These are phyloP conservation scores for Melanostoma mellinum DNA, from an alignment of 2,888 invertebrate genomes.

Conservation along the genomic window DNA sequence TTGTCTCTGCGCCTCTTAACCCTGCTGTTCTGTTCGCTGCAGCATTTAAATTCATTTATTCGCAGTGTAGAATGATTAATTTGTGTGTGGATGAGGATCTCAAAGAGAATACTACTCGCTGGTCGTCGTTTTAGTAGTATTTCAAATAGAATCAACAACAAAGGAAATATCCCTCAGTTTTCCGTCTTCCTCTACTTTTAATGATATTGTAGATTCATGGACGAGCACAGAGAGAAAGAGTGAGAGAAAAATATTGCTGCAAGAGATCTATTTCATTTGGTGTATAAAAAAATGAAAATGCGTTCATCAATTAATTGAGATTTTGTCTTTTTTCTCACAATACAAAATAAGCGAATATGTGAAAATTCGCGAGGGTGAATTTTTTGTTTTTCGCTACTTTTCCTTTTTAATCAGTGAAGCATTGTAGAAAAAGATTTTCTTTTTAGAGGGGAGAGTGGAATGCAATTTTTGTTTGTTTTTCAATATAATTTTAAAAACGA, in stretches of 20 bases:
- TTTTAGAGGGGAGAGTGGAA: not conserved
- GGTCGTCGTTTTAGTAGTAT: constrained; percentile 11
- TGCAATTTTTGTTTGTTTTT: constrained; percentile 45
- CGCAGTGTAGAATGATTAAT: constrained; percentile 39
- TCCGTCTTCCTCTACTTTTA: constrained; percentile 30
- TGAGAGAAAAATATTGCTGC: not conserved
- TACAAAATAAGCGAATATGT: constrained; percentile 19
- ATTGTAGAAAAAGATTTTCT: constrained; percentile 7
- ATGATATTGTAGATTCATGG: constrained; percentile 23
- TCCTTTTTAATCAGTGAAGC: constrained; percentile 14
- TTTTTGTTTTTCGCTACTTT: constrained; percentile 7
- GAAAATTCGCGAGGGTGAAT: constrained; percentile 11
- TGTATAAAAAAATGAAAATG: constrained; percentile 21
- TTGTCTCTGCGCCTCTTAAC: constrained; percentile 16
- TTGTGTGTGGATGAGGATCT: constrained; percentile 33
- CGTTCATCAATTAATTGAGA: constrained; percentile 53
- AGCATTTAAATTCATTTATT: constrained; percentile 50
- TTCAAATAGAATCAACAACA: constrained; percentile 41
- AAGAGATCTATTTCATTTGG: constrained; percentile 43
- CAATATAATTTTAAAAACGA: constrained; percentile 24
- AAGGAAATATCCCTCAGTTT: constrained; percentile 12
- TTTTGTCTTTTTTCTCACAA: constrained; percentile 5
- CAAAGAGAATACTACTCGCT: constrained; percentile 48
- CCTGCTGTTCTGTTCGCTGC: constrained; percentile 4
- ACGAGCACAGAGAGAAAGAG: not conserved